Conservation (phyloP, 2,888 invertebrate genomes). For the Nemotelus nigrinus region DNA sequence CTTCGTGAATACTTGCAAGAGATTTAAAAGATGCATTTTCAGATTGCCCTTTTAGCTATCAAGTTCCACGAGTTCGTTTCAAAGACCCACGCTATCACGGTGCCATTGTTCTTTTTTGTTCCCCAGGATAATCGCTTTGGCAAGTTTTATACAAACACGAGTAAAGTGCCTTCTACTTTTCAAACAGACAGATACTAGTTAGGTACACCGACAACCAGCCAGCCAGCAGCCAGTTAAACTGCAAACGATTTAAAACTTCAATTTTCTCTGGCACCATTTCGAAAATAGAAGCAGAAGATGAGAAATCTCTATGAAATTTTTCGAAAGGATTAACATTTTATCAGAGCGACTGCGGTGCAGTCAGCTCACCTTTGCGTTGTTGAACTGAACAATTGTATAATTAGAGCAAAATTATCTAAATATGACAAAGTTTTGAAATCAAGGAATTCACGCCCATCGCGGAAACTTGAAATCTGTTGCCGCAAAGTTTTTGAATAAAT, state of each 20-base stretch:
- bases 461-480: too few relatives aligned
- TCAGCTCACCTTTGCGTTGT: not conserved
- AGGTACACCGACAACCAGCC: too few relatives aligned
- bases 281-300: not conserved
- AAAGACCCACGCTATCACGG: too few relatives aligned
- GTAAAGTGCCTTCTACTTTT: not conserved
- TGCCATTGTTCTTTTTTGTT: not conserved
- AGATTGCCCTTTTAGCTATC: too few relatives aligned
- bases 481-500: too few relatives aligned
- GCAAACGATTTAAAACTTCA: constrained; percentile 8
- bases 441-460: not conserved
- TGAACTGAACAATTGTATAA: not conserved
- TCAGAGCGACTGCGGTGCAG: not conserved
- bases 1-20: not conserved
- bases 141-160: constrained; percentile 18
- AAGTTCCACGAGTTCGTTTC: too few relatives aligned
- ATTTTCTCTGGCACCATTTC: not conserved
- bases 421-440: not conserved
- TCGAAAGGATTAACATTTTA: constrained; percentile 1
- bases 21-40: not conserved
- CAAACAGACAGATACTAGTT: not conserved
- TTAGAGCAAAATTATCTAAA: not conserved
- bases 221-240: not conserved
- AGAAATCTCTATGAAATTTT: not conserved
- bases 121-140: constrained; percentile 4